Base-by-base conservation (phyloP, 2,888 invertebrate species). In the Coecobrya sp. region DNA sequence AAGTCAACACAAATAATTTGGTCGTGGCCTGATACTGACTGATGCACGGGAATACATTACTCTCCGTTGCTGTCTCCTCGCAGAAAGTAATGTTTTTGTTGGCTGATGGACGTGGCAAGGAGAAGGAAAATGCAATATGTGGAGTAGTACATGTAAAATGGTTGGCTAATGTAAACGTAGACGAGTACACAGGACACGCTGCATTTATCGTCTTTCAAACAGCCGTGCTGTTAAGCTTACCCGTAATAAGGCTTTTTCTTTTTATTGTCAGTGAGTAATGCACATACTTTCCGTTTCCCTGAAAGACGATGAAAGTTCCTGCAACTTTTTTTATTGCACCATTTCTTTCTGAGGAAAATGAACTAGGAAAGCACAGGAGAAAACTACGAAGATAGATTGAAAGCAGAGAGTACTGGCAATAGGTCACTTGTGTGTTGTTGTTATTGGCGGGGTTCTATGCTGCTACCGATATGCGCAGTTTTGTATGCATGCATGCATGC, bases 261-360 rank as follows among this genome's bases (percentile, higher is more conserved):
- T 7, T 36, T 36, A 36, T 7, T 36, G 36, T 36, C 7, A 2
- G 36, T 36, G n/a, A 36, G 36, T 36, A 36, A 36, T 36, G 36
- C 3, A 36, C 36, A 36, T 36, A 36, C 36, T 36, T 4, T 62
- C 13, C 62, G 62, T 62, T 25, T 16, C 55, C 3, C 25, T 13
- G 13, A 19, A 49, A 59, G 10, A 65, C 59, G 52, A 82, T 89
- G 81, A 79, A 89, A 81, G 88, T 88, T 89, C 52, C 65, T 62
- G 25, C 25, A 36, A 82, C 81, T 88, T 88, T 89, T 62, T 89
- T 89, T 89, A 89, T 89, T 88, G 76, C 62, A 27, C 36, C 70
- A 49, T 86, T 86, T 70, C 59, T 22, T 52, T 70, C 52, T 45
- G 3, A 49, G 76, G 22, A 65, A 59, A 62, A 30, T 49, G 45